Percentiles rank a stretch among this genome's conserved stretches.
phyloP scores from a whole-genome alignment of 2,797 vertebrate genomes.

The Calcarius lapponicus region DNA sequence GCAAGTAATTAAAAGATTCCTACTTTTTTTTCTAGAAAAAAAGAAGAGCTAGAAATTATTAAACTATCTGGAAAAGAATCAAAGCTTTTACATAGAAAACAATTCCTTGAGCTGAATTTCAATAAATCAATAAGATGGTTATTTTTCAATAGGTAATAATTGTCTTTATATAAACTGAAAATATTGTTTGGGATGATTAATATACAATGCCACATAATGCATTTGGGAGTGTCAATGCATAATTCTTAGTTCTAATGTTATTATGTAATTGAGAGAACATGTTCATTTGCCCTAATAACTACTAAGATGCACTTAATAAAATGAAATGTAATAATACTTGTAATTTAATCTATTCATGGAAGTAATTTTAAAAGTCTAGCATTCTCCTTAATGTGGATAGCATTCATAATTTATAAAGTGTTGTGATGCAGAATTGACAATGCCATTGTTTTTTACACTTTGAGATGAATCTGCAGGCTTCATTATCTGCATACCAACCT shows the following conservation, averaged over 20 bases:
- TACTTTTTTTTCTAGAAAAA: background rate
- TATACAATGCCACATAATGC: constrained; percentile 88
- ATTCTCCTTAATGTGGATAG: constrained; percentile 90
- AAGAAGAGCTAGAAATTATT: constrained; percentile 25
- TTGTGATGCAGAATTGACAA: constrained; percentile 98
- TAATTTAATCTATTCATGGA: constrained; percentile 98
- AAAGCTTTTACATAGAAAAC: constrained; percentile 58
- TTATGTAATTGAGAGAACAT: constrained; percentile 86
- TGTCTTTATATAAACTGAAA: constrained; percentile 82
- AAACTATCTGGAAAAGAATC: constrained; percentile 35
- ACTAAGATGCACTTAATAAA: constrained; percentile 97
- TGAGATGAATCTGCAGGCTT: constrained; percentile 91
- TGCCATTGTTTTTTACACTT: constrained; percentile 93
- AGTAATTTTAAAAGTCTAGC: constrained; percentile 96
- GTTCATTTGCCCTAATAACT: constrained; percentile 92
- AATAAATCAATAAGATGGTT: constrained; percentile 81
- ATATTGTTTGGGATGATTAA: constrained; percentile 88
- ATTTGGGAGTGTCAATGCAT: constrained; percentile 83
- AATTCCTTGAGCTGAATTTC: constrained; percentile 70
- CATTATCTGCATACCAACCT: constrained; percentile 89
- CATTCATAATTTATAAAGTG: constrained; percentile 98
- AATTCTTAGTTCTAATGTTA: constrained; percentile 92
- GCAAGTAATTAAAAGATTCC: constrained; percentile 31
- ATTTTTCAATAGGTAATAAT: constrained; percentile 85
- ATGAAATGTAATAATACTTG: constrained; percentile 97